Base-by-base conservation (phyloP, 2,797 vertebrate genomes). In the Nannoperca australis region DNA sequence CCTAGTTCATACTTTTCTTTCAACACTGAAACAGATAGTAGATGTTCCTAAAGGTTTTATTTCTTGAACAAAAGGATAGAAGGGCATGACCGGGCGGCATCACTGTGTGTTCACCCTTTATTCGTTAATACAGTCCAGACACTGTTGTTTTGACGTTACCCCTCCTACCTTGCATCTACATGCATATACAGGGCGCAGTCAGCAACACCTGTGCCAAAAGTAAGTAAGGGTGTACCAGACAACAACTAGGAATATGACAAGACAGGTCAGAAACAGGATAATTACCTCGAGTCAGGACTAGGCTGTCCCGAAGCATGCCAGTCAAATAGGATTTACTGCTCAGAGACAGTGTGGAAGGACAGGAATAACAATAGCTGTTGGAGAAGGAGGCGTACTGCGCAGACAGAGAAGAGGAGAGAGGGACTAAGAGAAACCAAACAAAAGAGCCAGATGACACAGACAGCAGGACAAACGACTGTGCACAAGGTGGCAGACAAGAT, bases 401-500 rank as follows among this genome's bases (percentile, higher is more conserved):
- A 44, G 60, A 67, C 22, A 44, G 49, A 74, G 55, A 36, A 42
- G 67, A 56, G 15, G 58, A 63, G 18, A 80, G 61, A 72, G 76
- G 32, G 61, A 11, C 60, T 3, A 51, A 67, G 36, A 58, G 20
- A 60, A 56, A 38, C 24, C 18, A 36, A 55, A 59, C 47, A 59
- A 53, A 77, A 53, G 32, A 77, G 17, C 20, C 15, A 27, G 51
- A 69, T 4, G 69, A 62, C 53, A 73, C 9, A 70, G 69, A 78
- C 15, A 44, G 85, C 73, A 88, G 76, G 69, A 87, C 70, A 7
- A 64, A 67, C 0, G 15, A 73, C 9, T 79, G 85, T 71, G 84
- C 90, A 88, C 88, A 87, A 91, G 91, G 91, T 91, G 90, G 91
- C 92, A 91, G 91, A 72, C 85, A 70, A 91, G 86, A 75, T 38